phyloP scores from a whole-genome alignment of 1,140 invertebrate species.

The Trichonephila clavata region DNA sequence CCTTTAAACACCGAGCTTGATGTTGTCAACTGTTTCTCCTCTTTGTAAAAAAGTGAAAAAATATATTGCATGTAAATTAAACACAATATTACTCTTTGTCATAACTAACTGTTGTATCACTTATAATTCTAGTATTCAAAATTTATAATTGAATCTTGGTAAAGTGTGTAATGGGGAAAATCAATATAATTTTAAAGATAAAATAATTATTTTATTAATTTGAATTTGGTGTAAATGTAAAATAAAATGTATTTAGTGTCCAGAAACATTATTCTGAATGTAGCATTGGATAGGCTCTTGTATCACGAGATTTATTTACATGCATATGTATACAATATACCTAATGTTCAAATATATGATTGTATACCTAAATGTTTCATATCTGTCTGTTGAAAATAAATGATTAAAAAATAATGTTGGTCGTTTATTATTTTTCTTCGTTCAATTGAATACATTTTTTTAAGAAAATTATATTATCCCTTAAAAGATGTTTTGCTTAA shows the following conservation, averaged over 20 bases:
- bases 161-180: neutral
- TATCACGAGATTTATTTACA: neutral
- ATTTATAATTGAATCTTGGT: neutral
- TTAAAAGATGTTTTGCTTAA: too few species aligned
- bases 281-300: neutral
- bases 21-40: neutral
- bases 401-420: neutral
- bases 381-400: conserved; percentile 42
- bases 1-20: neutral
- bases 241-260: neutral
- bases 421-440: too few species aligned
- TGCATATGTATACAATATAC: too few species aligned
- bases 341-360: conserved; percentile 3
- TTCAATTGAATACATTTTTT: too few species aligned
- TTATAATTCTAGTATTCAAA: neutral
- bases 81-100: neutral
- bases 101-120: neutral
- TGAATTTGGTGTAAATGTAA: neutral
- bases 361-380: conserved; percentile 49
- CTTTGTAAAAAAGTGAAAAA: neutral
- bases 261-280: neutral
- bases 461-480: too few species aligned
- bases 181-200: neutral
- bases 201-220: neutral
- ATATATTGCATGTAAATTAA: neutral